phyloP scores from a whole-genome alignment of 2,797 vertebrate species.

The Enteromius unitaeniatus region DNA sequence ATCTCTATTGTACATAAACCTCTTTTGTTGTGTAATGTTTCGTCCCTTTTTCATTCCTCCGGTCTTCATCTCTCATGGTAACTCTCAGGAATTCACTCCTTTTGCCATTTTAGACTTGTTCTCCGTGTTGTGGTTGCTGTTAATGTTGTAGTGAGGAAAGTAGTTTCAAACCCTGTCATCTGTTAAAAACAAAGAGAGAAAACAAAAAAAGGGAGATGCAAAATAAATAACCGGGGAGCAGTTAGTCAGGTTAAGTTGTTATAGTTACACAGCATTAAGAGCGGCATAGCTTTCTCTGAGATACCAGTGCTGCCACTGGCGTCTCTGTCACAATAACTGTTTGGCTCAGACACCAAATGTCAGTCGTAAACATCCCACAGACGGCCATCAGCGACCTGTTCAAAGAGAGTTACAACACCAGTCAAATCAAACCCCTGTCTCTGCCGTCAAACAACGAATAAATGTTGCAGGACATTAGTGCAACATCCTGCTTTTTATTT shows the following conservation, averaged over 20 bases:
- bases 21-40: not conserved
- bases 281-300: not conserved
- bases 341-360: constrained; percentile 29
- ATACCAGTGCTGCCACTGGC: constrained; percentile 30
- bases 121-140: constrained; percentile 42
- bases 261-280: not conserved
- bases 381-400: constrained; percentile 46
- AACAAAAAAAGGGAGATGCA: constrained; percentile 10
- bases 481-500: too few relatives aligned
- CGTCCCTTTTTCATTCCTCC: not conserved
- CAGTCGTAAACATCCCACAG: constrained; percentile 13
- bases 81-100: constrained; percentile 44
- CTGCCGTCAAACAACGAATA: not conserved
- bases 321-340: not conserved
- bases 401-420: constrained; percentile 26
- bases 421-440: constrained; percentile 2
- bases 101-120: constrained; percentile 56
- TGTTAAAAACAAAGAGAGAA: constrained; percentile 57
- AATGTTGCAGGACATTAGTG: not conserved
- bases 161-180: constrained; percentile 71
- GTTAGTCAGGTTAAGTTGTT: constrained; percentile 40
- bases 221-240: constrained; percentile 23
- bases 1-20: not conserved
- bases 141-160: constrained; percentile 33
- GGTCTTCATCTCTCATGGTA: constrained; percentile 12